These are phyloP conservation scores for Sciurus vulgaris DNA, from an alignment of 2,797 vertebrate genomes.

Conservation along the genomic window DNA sequence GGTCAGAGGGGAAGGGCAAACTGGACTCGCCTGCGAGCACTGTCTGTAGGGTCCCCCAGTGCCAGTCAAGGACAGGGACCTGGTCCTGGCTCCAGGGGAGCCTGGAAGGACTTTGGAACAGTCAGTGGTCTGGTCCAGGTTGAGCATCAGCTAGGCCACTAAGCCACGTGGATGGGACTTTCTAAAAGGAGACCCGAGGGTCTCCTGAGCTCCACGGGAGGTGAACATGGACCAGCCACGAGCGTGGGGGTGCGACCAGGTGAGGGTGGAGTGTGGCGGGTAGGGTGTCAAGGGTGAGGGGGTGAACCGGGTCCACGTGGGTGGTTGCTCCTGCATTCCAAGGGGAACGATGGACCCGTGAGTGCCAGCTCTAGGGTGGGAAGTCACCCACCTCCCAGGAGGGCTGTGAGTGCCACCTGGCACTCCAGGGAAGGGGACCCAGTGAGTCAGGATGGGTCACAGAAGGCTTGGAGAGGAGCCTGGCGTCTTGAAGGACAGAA, in stretches of 20 bases:
- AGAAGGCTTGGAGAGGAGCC: neutral
- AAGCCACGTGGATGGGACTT: neutral
- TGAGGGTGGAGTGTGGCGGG: neutral
- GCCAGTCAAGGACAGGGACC: fast-evolving
- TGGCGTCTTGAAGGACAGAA: neutral
- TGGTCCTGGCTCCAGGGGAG: neutral
- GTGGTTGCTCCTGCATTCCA: too few species aligned
- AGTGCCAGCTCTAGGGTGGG: neutral
- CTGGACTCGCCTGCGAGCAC: fast-evolving
- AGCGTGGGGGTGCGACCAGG: neutral
- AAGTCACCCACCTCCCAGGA: neutral
- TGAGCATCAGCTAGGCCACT: too few species aligned
- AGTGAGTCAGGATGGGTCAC: too few species aligned
- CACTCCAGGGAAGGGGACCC: too few species aligned
- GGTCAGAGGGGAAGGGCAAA: fast-evolving
- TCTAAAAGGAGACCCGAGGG: neutral
- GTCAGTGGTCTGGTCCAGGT: too few species aligned
- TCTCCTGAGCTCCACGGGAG: neutral
- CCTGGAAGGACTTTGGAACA: neutral
- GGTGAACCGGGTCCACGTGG: too few species aligned
- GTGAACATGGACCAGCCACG: neutral
- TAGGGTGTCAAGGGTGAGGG: neutral
- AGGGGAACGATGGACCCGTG: neutral
- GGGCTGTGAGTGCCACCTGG: neutral
- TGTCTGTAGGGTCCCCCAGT: neutral